These are phyloP conservation scores for Scortum barcoo DNA, from an alignment of 2,113 vertebrate species.

Conservation along the genomic window DNA sequence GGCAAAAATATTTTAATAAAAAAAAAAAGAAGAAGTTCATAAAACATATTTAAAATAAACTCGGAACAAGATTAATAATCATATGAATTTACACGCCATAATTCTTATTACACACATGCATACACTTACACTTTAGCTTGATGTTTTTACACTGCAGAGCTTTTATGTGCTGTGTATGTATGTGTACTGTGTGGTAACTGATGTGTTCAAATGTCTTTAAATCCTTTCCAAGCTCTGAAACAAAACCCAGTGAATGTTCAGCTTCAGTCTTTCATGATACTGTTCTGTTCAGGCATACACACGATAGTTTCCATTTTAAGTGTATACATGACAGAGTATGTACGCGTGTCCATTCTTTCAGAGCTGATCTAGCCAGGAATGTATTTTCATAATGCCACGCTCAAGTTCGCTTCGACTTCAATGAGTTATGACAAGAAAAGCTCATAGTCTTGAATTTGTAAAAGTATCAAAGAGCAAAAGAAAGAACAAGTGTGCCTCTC, in stretches of 20 bases:
- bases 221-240: constrained; percentile 44
- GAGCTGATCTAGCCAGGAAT: constrained; percentile 66
- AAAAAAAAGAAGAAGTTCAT: not conserved
- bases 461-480: constrained; percentile 84
- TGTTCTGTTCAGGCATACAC: constrained; percentile 32
- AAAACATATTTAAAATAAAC: constrained; percentile 46
- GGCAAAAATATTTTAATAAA: not conserved
- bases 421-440: constrained; percentile 82
- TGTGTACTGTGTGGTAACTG: not conserved
- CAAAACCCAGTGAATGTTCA: constrained; percentile 40
- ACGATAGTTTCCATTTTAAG: constrained; percentile 73
- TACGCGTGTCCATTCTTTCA: constrained; percentile 77
- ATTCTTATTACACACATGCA: no score
- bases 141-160: constrained; percentile 36
- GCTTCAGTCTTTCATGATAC: constrained; percentile 48
- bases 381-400: constrained; percentile 81
- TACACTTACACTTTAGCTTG: constrained; percentile 24
- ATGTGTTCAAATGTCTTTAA: constrained; percentile 50
- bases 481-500: constrained; percentile 77
- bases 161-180: constrained; percentile 20
- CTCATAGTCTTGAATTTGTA: constrained; percentile 81
- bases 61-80: constrained; percentile 49
- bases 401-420: constrained; percentile 81
- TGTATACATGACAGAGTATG: constrained; percentile 69
- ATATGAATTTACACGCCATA: constrained; percentile 37